These are phyloP conservation scores for Salmo trutta DNA, from an alignment of 2,797 vertebrate genomes.

Conservation along the genomic window DNA sequence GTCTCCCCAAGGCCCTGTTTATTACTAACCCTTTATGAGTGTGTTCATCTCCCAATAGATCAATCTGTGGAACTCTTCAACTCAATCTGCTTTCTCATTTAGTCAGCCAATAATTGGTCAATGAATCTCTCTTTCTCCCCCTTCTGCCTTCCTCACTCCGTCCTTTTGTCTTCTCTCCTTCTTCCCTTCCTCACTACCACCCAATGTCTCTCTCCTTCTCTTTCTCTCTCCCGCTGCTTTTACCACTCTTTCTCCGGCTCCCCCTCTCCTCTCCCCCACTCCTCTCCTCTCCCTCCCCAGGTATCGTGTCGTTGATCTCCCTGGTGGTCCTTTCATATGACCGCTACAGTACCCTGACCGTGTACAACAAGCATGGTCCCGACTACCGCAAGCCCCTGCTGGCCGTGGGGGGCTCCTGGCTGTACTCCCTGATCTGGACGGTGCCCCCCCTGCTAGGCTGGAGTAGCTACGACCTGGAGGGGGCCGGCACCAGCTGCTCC, in stretches of 20 bases:
- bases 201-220: neutral
- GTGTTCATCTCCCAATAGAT: neutral
- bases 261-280: neutral
- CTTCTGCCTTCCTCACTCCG: neutral
- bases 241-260: neutral
- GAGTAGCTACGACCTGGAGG: conserved; percentile 86
- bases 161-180: neutral
- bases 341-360: conserved; percentile 86
- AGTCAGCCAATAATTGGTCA: neutral
- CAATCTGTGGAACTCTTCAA: neutral
- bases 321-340: conserved; percentile 87
- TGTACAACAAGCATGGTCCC: conserved; percentile 77
- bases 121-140: neutral
- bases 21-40: neutral
- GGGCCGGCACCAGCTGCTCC: conserved; percentile 86
- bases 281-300: conserved; percentile 56
- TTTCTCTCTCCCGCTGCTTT: neutral
- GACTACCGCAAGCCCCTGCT: conserved; percentile 80
- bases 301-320: conserved; percentile 88
- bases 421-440: conserved; percentile 88
- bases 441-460: conserved; percentile 87
- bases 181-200: neutral
- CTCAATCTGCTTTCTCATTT: neutral
- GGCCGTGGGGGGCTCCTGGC: conserved; percentile 82
- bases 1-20: neutral